Evolutionary conservation across 2,888 invertebrate genomes (phyloP).

Genomic region (Pheosia tremula): DNA sequence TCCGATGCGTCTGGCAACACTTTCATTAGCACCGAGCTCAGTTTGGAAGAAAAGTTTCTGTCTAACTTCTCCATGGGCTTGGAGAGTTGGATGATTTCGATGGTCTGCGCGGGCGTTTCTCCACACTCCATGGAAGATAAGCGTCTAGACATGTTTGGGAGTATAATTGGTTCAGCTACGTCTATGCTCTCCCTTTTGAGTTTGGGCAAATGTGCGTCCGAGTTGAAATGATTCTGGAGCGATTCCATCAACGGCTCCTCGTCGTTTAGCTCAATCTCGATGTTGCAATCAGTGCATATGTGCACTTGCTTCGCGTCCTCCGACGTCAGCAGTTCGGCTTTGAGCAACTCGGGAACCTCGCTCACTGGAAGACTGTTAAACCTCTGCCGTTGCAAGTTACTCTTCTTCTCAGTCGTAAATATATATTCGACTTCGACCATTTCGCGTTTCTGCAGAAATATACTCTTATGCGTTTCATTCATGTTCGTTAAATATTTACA

Average conservation of each 20-base stretch:
- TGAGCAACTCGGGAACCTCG: constrained; percentile 75
- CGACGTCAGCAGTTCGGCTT: constrained; percentile 62
- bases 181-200: constrained; percentile 75
- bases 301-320: constrained; percentile 74
- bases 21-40: constrained; percentile 65
- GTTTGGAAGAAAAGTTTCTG: constrained; percentile 59
- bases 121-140: constrained; percentile 70
- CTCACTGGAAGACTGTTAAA: constrained; percentile 78
- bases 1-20: constrained; percentile 74
- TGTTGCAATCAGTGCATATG: constrained; percentile 75
- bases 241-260: constrained; percentile 78
- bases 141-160: constrained; percentile 76
- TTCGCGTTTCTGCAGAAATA: constrained; percentile 68
- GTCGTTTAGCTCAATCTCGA: constrained; percentile 74
- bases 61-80: constrained; percentile 69
- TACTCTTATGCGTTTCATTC: constrained; percentile 63
- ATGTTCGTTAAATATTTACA: constrained; percentile 61
- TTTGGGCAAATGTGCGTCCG: constrained; percentile 71
- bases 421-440: constrained; percentile 76
- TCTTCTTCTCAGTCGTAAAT: constrained; percentile 78
- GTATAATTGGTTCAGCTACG: constrained; percentile 69
- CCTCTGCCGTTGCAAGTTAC: constrained; percentile 71
- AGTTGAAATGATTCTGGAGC: constrained; percentile 71
- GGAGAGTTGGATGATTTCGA: constrained; percentile 59
- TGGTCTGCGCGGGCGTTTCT: constrained; percentile 57